phyloP scores from a whole-genome alignment of 2,113 vertebrate genomes.

The Colistium nudipinnis region DNA sequence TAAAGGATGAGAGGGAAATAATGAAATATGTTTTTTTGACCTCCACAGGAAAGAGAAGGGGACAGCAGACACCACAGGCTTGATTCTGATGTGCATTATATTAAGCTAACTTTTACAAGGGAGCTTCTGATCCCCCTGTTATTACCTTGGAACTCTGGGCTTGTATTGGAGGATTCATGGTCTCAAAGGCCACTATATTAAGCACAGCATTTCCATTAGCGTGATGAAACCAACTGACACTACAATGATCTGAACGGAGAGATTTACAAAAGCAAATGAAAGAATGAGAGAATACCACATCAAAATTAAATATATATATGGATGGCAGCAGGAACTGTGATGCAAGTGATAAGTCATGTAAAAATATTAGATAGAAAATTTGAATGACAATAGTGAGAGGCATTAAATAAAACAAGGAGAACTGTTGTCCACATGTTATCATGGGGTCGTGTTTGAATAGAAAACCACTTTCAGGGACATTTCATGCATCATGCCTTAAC shows the following conservation, averaged over 20 bases:
- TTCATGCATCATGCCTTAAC: not conserved
- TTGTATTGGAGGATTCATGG: slow-evolving; percentile 24
- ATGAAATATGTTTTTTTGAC: slow-evolving; percentile 75
- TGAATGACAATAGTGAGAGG: too few relatives aligned
- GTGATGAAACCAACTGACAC: slow-evolving; percentile 48
- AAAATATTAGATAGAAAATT: not conserved
- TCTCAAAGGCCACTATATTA: slow-evolving; percentile 32
- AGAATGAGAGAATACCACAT: not conserved
- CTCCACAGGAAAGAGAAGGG: slow-evolving; percentile 57
- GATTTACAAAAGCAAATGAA: slow-evolving; percentile 29
- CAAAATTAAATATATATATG: not conserved
- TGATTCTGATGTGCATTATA: slow-evolving; percentile 51
- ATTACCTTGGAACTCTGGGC: slow-evolving; percentile 38
- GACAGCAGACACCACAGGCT: slow-evolving; percentile 24
- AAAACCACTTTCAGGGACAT: not conserved
- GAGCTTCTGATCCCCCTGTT: slow-evolving; percentile 49
- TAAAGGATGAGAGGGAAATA: slow-evolving; percentile 76
- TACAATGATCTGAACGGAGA: slow-evolving; percentile 13
- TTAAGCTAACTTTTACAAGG: slow-evolving; percentile 56
- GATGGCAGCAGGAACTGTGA: not conserved
- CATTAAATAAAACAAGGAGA: not conserved
- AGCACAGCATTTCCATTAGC: slow-evolving; percentile 56
- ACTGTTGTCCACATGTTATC: not conserved
- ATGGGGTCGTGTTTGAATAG: not conserved
- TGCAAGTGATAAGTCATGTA: not conserved